Base-by-base conservation (phyloP, 2,113 vertebrate species). In the Seriola quinqueradiata region DNA sequence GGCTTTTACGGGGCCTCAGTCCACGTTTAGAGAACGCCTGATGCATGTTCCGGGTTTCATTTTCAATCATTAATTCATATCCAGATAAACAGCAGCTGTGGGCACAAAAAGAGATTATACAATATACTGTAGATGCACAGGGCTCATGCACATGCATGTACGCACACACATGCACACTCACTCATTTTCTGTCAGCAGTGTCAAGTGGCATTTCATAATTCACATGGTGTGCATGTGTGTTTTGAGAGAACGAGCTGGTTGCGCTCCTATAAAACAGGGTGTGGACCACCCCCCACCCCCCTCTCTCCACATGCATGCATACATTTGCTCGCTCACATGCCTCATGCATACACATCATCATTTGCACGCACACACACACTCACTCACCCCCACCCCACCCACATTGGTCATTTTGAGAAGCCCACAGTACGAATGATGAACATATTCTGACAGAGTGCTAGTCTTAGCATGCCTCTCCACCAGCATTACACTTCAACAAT, bases 1-100 rank as follows among this genome's bases (percentile, higher is more conserved):
- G 28, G n/a, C 5, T 79, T 79, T 82, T 74, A 77, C 23, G 1
- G 67, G 38, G 42, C n/a, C 64, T 54, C 13, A 21, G 16, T 38
- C 32, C 11, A 25, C 3, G 1, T 46, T 79, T 21, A 70, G 68
- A 61, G 38, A 48, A 73, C 3, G n/a, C 34, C 16, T 48, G 0
- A 54, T 10, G 23, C 36, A 32, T 2, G 19, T 76, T 48, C 44
- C 52, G 59, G n/a, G 74, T 85, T 84, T 76, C 3, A 44, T 48
- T 71, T 71, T 82, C 16, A 83, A 67, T 79, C 67, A 69, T 78
- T 75, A 19, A 81, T 87, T 84, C 11, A 84, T 54, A 67, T 80
- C 10, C 52, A 70, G 50, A 75, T 70, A 64, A 81, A 83, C 42
- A 44, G 28, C 60, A 71, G 68, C 68, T 14, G 7, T 3, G 9